phyloP scores from a whole-genome alignment of 2,113 vertebrate species.

The Hippocampus mohnikei region DNA sequence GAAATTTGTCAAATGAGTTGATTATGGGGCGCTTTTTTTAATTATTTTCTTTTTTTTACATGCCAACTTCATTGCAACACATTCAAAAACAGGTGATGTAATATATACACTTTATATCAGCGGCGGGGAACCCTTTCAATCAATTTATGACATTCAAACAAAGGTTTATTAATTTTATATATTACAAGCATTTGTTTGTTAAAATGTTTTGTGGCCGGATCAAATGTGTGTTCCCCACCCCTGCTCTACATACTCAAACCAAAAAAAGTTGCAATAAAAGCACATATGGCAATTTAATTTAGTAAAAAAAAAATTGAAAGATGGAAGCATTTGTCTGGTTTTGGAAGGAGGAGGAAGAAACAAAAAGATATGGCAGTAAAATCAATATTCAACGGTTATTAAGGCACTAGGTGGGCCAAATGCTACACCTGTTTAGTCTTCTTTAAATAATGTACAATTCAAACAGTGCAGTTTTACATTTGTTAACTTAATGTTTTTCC shows the following conservation, averaged over 20 bases:
- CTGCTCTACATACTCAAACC: conserved; percentile 56
- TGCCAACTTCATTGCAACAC: conserved; percentile 63
- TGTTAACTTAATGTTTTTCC: conserved; percentile 94
- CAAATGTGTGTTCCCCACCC: background rate
- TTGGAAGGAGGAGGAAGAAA: conserved; percentile 57
- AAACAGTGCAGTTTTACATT: conserved; percentile 98
- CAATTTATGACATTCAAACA: background rate
- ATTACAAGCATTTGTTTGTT: background rate
- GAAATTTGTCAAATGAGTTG: conserved; percentile 48
- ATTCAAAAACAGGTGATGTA: conserved; percentile 75
- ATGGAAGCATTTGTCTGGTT: conserved; percentile 71
- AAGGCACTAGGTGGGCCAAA: conserved; percentile 94
- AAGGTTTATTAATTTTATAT: conserved; percentile 12
- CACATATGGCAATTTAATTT: conserved; percentile 47
- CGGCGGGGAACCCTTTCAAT: background rate
- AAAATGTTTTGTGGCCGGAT: background rate
- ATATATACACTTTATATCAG: conserved; percentile 34
- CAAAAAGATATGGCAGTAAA: conserved; percentile 84
- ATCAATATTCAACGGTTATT: conserved; percentile 81
- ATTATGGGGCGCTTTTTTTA: conserved; percentile 65
- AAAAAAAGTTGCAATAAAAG: conserved; percentile 68
- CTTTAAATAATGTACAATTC: conserved; percentile 99
- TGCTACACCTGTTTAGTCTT: conserved; percentile 90
- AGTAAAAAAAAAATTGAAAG: conserved; percentile 66
- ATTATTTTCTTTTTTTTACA: conserved; percentile 63